Evolutionary conservation across 2,113 vertebrate genomes (phyloP).

Genomic region (Sylvilagus bachmani): DNA sequence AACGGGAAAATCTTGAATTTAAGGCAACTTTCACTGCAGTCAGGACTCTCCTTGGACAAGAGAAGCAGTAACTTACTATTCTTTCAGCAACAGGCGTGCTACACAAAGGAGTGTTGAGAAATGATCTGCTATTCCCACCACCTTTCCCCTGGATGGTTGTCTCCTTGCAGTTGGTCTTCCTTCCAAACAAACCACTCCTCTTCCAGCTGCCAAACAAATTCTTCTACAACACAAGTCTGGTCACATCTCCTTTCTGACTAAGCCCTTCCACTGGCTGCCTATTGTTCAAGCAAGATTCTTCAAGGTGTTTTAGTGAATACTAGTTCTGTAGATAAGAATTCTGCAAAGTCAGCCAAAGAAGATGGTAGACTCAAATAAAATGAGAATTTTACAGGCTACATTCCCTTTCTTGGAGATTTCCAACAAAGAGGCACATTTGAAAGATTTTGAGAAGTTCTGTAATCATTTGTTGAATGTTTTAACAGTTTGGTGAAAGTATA

Average conservation of each 20-base stretch:
- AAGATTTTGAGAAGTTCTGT: slow-evolving; percentile 7
- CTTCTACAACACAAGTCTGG: slow-evolving; percentile 58
- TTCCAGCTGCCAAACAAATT: slow-evolving; percentile 36
- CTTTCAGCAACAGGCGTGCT: not conserved
- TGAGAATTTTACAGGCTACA: not conserved
- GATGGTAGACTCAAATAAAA: not conserved
- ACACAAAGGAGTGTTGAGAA: slow-evolving; percentile 38
- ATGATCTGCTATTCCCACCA: not conserved
- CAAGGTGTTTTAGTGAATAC: slow-evolving; percentile 26
- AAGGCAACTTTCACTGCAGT: not conserved
- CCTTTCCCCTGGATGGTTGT: slow-evolving; percentile 62
- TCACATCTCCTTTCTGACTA: slow-evolving; percentile 40
- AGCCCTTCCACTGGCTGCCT: slow-evolving; percentile 16
- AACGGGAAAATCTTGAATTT: not conserved
- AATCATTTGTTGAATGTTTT: not conserved
- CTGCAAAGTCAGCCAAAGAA: not conserved
- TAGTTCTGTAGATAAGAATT: not conserved
- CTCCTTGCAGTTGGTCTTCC: slow-evolving; percentile 33
- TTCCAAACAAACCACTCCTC: slow-evolving; percentile 5
- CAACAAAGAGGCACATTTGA: slow-evolving; percentile 2
- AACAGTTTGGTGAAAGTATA: not conserved
- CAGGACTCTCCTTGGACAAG: slow-evolving; percentile 3
- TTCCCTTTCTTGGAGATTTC: slow-evolving; percentile 21
- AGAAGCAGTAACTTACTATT: not conserved
- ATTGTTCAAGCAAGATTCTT: slow-evolving; percentile 32